Base-by-base conservation (phyloP, 1,140 invertebrate species). In the Zaprionus lachaisei region DNA sequence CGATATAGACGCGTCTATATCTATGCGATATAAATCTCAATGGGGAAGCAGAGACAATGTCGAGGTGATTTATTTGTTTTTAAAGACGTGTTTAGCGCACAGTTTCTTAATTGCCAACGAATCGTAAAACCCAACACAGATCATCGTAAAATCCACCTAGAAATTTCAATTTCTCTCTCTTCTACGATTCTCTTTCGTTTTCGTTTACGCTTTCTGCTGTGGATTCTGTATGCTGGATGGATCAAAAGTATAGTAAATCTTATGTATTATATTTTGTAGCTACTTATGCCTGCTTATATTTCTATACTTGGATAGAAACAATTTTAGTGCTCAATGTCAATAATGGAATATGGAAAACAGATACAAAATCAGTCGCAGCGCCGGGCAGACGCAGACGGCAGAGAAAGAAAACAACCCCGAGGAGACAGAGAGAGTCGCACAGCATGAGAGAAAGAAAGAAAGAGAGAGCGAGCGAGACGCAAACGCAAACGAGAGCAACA, bases 41-140 rank as follows among this genome's bases (percentile, higher is more conserved):
- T 55, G 49, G 51, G 26, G 20, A 57, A 54, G 41, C 74, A 49
- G 54, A 79, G 54, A 79, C 78, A 69, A 73, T 75, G 37, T 72
- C 51, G 44, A 76, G 70, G 78, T 90, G 85, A 90, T 91, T 90
- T 90, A 91, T 90, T 80, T 91, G 71, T 67, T 85, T 90, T 90
- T 91, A 85, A 90, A 91, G 79, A 90, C 85, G 86, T 90, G 85
- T 90, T 91, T 80, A 85, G 79, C 79, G 71, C 79, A 62, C 70
- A 55, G 68, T 65, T 71, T 72, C 51, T 72, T 81, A 79, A 83
- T 81, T 80, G 79, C 64, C 58, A 3, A 11, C n/a, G 56, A 73
- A 78, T 77, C 81, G 82, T 90, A 76, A 90, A 90, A 76, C 68
- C 68, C 72, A 76, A 58, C 75, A 73, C 71, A 69, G 72, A 83